Evolutionary conservation across 2,797 vertebrate genomes (phyloP).

Genomic region (Myoxocephalus aenaeus): DNA sequence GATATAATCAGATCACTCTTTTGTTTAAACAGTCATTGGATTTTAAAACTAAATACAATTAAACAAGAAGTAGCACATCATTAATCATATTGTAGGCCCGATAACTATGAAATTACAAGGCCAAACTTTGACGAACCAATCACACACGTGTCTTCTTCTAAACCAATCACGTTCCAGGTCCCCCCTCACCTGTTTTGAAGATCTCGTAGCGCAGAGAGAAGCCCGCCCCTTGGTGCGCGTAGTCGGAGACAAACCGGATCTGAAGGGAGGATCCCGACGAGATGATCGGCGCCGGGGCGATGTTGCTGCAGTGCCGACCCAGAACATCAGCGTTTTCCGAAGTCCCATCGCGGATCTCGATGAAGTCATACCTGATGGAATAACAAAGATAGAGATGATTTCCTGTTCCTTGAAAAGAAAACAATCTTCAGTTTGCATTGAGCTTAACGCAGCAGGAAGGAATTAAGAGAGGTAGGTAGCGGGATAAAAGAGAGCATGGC

Average conservation of each 20-base stretch:
- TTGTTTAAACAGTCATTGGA: background rate
- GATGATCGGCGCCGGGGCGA: conserved; percentile 96
- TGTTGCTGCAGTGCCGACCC: conserved; percentile 97
- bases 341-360: conserved; percentile 95
- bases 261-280: conserved; percentile 93
- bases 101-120: background rate
- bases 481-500: conserved; percentile 15
- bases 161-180: background rate
- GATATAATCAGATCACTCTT: background rate
- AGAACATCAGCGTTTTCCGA: conserved; percentile 90
- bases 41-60: background rate
- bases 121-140: background rate
- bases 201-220: conserved; percentile 99
- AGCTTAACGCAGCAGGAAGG: conserved; percentile 22
- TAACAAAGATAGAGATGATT: background rate
- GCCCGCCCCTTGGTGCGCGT: conserved; percentile 95
- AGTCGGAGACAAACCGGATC: conserved; percentile 96
- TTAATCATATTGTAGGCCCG: background rate
- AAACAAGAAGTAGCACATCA: background rate
- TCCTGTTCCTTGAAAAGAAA: background rate
- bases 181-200: conserved; percentile 94
- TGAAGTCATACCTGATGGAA: conserved; percentile 92
- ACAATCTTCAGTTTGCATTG: background rate
- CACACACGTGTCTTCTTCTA: too few relatives aligned
- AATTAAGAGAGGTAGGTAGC: conserved; percentile 13